phyloP scores from a whole-genome alignment of 2,888 invertebrate genomes.

The Melieria omissa region DNA sequence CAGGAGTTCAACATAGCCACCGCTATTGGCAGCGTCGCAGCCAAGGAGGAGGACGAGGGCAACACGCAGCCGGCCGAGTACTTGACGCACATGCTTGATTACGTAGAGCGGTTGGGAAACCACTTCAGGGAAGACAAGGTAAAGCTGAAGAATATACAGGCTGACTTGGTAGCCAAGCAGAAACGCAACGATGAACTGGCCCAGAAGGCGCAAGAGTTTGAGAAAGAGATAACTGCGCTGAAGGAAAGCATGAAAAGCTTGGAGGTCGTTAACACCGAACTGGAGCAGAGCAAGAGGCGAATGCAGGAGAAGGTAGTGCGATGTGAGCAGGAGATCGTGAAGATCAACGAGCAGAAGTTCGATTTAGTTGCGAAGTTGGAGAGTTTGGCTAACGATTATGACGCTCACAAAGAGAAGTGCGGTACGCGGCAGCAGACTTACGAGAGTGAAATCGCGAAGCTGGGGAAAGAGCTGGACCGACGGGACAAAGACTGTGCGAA shows the following conservation, averaged over 20 bases:
- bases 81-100: conserved; percentile 51
- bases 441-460: conserved; percentile 15
- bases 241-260: conserved; percentile 33
- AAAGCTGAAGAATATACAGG: conserved; percentile 42
- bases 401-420: conserved; percentile 27
- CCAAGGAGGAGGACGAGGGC: conserved; percentile 38
- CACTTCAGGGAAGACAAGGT: conserved; percentile 45
- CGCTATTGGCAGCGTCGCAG: conserved; percentile 37
- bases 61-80: conserved; percentile 42
- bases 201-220: conserved; percentile 32
- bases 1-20: conserved; percentile 35
- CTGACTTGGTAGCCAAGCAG: conserved; percentile 33
- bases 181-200: conserved; percentile 41
- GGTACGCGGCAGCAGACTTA: conserved; percentile 28
- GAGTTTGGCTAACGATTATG: conserved; percentile 31
- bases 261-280: conserved; percentile 37
- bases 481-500: conserved; percentile 3
- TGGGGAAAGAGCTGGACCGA: conserved; percentile 15
- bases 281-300: conserved; percentile 34
- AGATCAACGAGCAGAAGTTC: conserved; percentile 37
- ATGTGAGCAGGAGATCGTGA: conserved; percentile 31
- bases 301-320: conserved; percentile 27
- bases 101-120: conserved; percentile 48
- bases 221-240: conserved; percentile 31
- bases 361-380: conserved; percentile 38